Evolutionary conservation across 2,113 vertebrate genomes (phyloP).

Genomic region (Callocephalon fimbriatum): DNA sequence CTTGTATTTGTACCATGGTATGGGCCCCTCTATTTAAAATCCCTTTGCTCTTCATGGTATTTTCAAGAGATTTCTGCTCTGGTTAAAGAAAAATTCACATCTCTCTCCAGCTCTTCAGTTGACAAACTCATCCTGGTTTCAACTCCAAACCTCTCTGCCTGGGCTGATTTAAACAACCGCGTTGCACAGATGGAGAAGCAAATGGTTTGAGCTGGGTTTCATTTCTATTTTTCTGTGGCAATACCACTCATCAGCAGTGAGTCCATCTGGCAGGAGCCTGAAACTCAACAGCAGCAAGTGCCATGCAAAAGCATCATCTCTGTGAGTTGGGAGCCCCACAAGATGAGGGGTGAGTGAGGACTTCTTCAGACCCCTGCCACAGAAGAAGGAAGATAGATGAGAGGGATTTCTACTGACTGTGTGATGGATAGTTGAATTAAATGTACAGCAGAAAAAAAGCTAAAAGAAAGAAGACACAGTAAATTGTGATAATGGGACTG

Average conservation of each 20-base stretch:
- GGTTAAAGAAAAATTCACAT: background rate
- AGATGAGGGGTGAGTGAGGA: background rate
- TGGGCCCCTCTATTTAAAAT: background rate
- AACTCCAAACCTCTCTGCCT: background rate
- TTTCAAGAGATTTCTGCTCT: background rate
- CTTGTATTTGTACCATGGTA: background rate
- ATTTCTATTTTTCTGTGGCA: background rate
- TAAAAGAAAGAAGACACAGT: background rate
- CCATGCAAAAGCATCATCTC: background rate
- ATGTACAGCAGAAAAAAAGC: background rate
- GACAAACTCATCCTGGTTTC: background rate
- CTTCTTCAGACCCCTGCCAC: background rate
- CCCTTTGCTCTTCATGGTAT: background rate
- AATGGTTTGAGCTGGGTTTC: background rate
- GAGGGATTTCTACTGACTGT: background rate
- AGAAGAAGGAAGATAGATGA: background rate
- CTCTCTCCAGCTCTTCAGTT: background rate
- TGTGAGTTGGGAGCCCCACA: accelerated
- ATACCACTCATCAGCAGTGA: background rate
- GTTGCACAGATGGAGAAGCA: slow-evolving; percentile 59
- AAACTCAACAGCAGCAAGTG: background rate
- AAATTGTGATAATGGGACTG: background rate
- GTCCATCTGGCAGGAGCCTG: slow-evolving; percentile 32
- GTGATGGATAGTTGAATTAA: background rate
- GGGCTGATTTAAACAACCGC: background rate